A percentile compares a stretch with the other conserved stretches of the same genome.
Conservation (phyloP, 2,888 invertebrate species). For the Machimus atricapillus region DNA sequence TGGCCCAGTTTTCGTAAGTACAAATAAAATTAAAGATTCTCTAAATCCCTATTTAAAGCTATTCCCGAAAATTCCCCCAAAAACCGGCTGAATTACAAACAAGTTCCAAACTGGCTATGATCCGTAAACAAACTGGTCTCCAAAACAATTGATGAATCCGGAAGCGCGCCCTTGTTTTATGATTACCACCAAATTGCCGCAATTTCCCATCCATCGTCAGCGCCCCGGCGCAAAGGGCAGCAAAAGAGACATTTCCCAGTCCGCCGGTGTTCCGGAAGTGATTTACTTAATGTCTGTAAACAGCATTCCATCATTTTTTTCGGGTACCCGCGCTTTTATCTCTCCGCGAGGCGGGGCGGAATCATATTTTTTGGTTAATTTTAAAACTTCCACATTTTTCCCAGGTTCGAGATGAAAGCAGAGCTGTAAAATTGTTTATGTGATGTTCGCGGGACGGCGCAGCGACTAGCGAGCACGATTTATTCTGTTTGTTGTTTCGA, state of each 20-base stretch:
- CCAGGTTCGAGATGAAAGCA: slow-evolving; percentile 7
- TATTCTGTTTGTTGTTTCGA: slow-evolving; percentile 29
- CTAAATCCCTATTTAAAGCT: neutral
- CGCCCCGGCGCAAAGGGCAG: neutral
- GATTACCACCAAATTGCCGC: neutral
- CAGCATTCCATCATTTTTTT: slow-evolving; percentile 19
- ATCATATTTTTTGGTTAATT: slow-evolving; percentile 22
- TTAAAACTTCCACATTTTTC: slow-evolving; percentile 13
- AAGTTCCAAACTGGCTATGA: neutral
- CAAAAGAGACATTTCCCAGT: neutral
- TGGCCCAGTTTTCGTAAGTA: slow-evolving; percentile 55
- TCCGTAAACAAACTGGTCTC: neutral
- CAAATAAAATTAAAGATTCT: slow-evolving; percentile 11
- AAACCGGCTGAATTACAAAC: neutral
- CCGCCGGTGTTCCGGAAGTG: neutral
- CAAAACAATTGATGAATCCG: neutral
- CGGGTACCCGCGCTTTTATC: slow-evolving; percentile 33
- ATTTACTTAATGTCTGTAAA: neutral
- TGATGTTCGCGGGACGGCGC: neutral
- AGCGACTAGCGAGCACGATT: neutral
- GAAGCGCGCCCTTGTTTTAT: neutral
- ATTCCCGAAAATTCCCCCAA: neutral
- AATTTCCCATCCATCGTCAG: neutral
- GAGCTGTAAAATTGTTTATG: slow-evolving; percentile 29
- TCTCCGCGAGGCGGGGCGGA: neutral